A percentile compares a stretch with the other conserved stretches of the same genome.
Evolutionary conservation across 2,888 invertebrate genomes (phyloP).

Genomic region (Cryptocephalus primarius): DNA sequence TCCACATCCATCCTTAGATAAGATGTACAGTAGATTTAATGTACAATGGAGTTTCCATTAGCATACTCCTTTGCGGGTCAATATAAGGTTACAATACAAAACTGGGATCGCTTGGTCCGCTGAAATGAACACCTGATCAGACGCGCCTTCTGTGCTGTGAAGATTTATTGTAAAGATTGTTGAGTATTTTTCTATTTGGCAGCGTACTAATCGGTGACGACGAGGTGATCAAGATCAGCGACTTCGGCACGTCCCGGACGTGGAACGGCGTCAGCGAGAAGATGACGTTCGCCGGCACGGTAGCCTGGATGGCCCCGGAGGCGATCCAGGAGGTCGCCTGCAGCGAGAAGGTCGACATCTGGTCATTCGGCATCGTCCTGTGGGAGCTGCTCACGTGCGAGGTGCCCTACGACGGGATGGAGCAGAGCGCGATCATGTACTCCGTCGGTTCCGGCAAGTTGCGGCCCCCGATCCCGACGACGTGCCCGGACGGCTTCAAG

Average conservation of each 20-base stretch:
- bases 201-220: constrained; percentile 74
- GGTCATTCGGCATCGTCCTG: constrained; percentile 96
- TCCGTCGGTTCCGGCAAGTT: constrained; percentile 93
- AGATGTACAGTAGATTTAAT: no score
- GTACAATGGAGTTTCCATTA: no score
- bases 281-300: constrained; percentile 98
- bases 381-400: constrained; percentile 97
- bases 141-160: no score
- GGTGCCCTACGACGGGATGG: constrained; percentile 87
- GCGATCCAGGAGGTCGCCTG: constrained; percentile 94
- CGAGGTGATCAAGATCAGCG: constrained; percentile 80
- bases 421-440: constrained; percentile 95
- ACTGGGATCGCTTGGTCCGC: no score
- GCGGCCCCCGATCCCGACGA: constrained; percentile 80
- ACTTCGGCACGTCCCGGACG: constrained; percentile 92
- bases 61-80: no score
- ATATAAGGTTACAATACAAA: no score
- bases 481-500: constrained; percentile 81
- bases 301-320: constrained; percentile 99
- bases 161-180: no score
- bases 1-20: no score
- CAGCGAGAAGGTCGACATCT: constrained; percentile 96
- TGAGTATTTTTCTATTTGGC: constrained; percentile 19
- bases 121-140: no score
- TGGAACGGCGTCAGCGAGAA: constrained; percentile 91